Evolutionary conservation across 2,113 vertebrate genomes (phyloP).

Genomic region (Nettapus auritus): DNA sequence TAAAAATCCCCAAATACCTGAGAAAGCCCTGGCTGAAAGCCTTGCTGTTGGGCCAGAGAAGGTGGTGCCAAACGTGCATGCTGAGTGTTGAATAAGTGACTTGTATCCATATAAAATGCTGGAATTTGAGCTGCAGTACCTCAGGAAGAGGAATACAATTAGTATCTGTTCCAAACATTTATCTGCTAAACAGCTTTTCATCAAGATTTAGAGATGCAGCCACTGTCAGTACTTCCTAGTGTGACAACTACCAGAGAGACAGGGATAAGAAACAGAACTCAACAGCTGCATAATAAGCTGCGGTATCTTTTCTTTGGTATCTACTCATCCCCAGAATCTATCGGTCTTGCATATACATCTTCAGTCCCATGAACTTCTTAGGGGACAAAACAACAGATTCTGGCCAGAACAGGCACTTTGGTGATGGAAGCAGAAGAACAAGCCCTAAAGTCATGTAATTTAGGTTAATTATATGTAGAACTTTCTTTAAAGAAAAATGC

Average conservation of each 20-base stretch:
- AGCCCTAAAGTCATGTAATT: not conserved
- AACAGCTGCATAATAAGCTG: not conserved
- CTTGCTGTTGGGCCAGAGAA: conserved; percentile 94
- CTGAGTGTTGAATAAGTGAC: conserved; percentile 92
- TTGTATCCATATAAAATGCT: conserved; percentile 98
- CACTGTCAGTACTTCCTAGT: not conserved
- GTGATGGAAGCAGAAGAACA: not conserved
- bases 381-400: not conserved
- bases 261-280: not conserved
- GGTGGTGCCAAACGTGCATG: conserved; percentile 93
- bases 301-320: not conserved
- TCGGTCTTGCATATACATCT: not conserved
- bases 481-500: not conserved
- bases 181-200: not conserved
- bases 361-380: not conserved
- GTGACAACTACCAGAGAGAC: not conserved
- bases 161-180: not conserved
- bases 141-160: conserved; percentile 55
- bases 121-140: conserved; percentile 92
- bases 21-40: conserved; percentile 95
- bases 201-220: not conserved
- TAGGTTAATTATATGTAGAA: not conserved
- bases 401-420: not conserved
- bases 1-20: conserved; percentile 80
- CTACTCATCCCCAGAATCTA: not conserved